These are phyloP conservation scores for Zootoca vivipara DNA, from an alignment of 2,113 vertebrate genomes.

Conservation along the genomic window DNA sequence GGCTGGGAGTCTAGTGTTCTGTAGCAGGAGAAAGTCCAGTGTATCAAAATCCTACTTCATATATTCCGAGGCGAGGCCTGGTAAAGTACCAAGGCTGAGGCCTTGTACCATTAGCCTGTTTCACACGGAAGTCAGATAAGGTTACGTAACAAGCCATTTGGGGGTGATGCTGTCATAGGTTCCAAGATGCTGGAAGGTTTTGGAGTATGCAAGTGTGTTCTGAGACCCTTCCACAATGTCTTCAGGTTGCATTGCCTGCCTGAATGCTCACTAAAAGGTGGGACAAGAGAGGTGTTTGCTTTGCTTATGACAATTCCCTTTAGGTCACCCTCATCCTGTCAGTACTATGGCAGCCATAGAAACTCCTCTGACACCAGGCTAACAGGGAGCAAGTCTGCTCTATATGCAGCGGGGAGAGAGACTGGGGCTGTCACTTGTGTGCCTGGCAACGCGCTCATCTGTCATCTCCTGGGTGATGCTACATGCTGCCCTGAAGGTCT, in stretches of 20 bases:
- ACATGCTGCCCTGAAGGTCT: not conserved
- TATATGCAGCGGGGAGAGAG: not conserved
- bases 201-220: no score
- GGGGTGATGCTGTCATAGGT: not conserved
- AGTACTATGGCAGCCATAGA: conserved; percentile 7
- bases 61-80: not conserved
- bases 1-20: no score
- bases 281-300: not conserved
- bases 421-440: not conserved
- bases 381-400: not conserved
- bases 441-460: not conserved
- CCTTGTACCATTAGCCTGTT: not conserved
- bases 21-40: no score
- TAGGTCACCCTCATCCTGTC: not conserved
- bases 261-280: not conserved
- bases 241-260: not conserved
- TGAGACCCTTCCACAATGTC: not conserved
- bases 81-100: not conserved
- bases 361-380: conserved; percentile 4
- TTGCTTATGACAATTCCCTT: conserved; percentile 14
- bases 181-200: not conserved
- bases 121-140: not conserved
- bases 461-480: not conserved
- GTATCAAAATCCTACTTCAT: not conserved
- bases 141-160: not conserved